Evolutionary conservation across 2,797 vertebrate genomes (phyloP), one percentile per base, ranked within the genome.

Genomic region (Clarias laeviceps): DNA sequence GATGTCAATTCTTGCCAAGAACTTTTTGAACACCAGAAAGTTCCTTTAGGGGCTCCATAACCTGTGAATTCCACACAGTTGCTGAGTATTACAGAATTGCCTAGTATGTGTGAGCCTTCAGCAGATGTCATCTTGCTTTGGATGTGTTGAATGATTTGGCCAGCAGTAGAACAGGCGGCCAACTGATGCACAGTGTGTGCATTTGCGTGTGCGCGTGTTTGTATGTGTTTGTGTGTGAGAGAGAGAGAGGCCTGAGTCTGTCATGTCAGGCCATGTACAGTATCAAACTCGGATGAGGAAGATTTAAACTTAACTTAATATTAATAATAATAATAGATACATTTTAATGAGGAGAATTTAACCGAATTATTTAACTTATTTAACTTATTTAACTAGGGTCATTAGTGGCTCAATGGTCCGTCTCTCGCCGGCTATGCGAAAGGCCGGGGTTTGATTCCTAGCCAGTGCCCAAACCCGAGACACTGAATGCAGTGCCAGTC

Each of bases 191-290:
- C 27, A 83, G 32, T 34, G 27, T 72, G 40, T 5, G 40, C 40
- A n/a, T 37, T 37, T 37, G 37, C 3, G 34, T 37, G 45, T 50
- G 40, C 1, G 40, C 5, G 0, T 45, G 40, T 45, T 9, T 11
- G 45, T 2, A 5, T 37, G 27, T 68, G 17, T 84, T 32, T 65
- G 61, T 69, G 50, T 69, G 82, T n/a, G 50, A 62, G 14, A 80
- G 56, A 73, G 69, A 56, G 27, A 24, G 5, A 74, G 40, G 40
- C n/a, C 79, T 2, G 59, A 8, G 29, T 29, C 66, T 22, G 65
- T 68, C 73, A 76, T 32, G 66, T 64, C 45, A 84, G 89, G 84
- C 84, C 84, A 89, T 89, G 62, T 86, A 73, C 84, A 83, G 83
- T 50, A 77, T 50, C 73, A 84, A 66, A 74, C 12, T 70, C 22